Conservation (phyloP, 2,888 invertebrate genomes). For the Drosophila fungiperda region DNA sequence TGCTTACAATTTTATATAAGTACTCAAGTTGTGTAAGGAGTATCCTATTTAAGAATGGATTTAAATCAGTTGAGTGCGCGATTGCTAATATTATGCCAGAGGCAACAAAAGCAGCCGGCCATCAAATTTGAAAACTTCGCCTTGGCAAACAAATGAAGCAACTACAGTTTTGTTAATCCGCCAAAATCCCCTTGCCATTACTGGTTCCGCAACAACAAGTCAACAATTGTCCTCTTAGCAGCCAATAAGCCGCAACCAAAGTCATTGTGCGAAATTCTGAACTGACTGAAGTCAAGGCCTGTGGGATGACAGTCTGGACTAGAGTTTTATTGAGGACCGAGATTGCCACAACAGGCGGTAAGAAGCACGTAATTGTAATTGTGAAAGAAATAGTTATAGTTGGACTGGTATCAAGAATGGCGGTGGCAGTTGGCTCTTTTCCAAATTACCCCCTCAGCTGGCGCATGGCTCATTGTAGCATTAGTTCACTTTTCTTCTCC, state of each 20-base stretch:
- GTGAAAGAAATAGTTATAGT: slow-evolving; percentile 41
- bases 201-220: not conserved
- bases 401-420: slow-evolving; percentile 18
- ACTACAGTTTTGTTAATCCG: slow-evolving; percentile 27
- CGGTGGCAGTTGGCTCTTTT: slow-evolving; percentile 36
- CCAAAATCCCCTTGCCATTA: not conserved
- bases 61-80: slow-evolving; percentile 28
- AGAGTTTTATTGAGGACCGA: slow-evolving; percentile 45
- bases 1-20: not conserved
- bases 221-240: slow-evolving; percentile 44
- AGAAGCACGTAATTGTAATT: slow-evolving; percentile 52
- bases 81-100: slow-evolving; percentile 3
- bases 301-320: slow-evolving; percentile 23
- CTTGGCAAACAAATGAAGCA: slow-evolving; percentile 64
- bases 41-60: slow-evolving; percentile 12
- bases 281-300: slow-evolving; percentile 18
- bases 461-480: slow-evolving; percentile 1
- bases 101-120: slow-evolving; percentile 25
- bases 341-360: slow-evolving; percentile 35
- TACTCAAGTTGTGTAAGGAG: not conserved
- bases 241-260: slow-evolving; percentile 54
- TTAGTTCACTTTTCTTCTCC: slow-evolving; percentile 19
- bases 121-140: slow-evolving; percentile 49
- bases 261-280: slow-evolving; percentile 34
- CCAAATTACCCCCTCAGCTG: slow-evolving; percentile 46